Evolutionary conservation across 2,113 vertebrate genomes (phyloP).

Genomic region (Lagopus muta): DNA sequence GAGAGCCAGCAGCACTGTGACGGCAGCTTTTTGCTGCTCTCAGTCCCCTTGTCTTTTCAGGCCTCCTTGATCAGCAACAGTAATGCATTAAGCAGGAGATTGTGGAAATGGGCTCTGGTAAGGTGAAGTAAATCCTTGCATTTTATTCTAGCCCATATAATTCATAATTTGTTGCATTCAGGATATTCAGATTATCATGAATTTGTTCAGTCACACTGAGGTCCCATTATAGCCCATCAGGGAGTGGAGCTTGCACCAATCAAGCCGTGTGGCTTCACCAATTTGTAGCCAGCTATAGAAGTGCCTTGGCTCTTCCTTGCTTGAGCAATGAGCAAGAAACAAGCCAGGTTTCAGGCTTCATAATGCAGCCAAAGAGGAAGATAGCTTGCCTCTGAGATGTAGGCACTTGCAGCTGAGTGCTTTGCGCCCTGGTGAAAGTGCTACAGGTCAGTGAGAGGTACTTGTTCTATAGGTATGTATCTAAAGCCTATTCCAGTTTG

Average conservation of each 20-base stretch:
- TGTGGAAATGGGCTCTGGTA: background rate
- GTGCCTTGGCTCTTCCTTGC: background rate
- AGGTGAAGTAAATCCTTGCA: background rate
- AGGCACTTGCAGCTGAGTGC: background rate
- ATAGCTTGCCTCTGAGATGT: rapidly evolving
- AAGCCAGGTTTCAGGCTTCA: background rate
- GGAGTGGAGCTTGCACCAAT: background rate
- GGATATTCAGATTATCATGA: background rate
- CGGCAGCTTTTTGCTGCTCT: background rate
- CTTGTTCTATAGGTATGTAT: background rate
- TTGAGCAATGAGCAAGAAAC: background rate
- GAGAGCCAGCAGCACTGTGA: background rate
- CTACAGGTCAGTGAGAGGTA: rapidly evolving
- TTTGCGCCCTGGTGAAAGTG: background rate
- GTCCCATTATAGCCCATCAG: background rate
- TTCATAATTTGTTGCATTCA: background rate
- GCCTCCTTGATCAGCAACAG: background rate
- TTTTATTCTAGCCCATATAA: background rate
- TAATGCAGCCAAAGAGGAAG: background rate
- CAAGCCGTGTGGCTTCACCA: background rate
- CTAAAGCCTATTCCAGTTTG: background rate
- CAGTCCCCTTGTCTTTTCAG: background rate
- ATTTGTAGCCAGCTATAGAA: background rate
- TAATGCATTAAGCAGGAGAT: background rate
- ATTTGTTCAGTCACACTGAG: background rate